A percentile compares a stretch with the other conserved stretches of the same genome.
phyloP scores from a whole-genome alignment of 2,113 vertebrate species.

The Oxygymnocypris stewartii region DNA sequence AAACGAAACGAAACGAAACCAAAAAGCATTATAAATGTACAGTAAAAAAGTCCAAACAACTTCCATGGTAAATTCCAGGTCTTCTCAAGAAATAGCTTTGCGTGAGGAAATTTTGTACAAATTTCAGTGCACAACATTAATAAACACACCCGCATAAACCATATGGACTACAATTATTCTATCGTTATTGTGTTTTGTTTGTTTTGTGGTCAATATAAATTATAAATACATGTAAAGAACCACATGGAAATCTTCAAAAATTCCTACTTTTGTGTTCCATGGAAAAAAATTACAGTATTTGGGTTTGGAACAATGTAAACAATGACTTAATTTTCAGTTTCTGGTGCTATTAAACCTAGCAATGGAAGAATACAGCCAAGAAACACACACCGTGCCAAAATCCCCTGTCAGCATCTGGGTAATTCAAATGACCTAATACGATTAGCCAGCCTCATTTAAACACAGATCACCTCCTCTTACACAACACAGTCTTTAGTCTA shows the following conservation, averaged over 20 bases:
- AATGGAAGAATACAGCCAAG: constrained; percentile 5
- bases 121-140: no score
- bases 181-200: no score
- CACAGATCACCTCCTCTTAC: constrained; percentile 29
- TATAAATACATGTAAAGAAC: neutral
- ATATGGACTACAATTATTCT: neutral
- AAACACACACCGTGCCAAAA: constrained; percentile 21
- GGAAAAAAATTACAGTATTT: neutral
- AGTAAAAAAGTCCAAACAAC: neutral
- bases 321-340: constrained; percentile 16
- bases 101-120: no score
- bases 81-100: neutral
- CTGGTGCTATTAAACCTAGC: neutral
- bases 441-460: constrained; percentile 23
- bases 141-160: no score
- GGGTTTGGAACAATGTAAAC: neutral
- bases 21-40: neutral
- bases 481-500: neutral
- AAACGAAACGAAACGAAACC: neutral
- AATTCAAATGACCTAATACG: neutral
- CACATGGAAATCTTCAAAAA: neutral
- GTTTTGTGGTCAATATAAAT: no score
- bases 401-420: constrained; percentile 40
- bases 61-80: neutral
- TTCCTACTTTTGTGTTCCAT: neutral